Conservation (phyloP, 1,140 invertebrate species). For the Acromyrmex echinatior region DNA sequence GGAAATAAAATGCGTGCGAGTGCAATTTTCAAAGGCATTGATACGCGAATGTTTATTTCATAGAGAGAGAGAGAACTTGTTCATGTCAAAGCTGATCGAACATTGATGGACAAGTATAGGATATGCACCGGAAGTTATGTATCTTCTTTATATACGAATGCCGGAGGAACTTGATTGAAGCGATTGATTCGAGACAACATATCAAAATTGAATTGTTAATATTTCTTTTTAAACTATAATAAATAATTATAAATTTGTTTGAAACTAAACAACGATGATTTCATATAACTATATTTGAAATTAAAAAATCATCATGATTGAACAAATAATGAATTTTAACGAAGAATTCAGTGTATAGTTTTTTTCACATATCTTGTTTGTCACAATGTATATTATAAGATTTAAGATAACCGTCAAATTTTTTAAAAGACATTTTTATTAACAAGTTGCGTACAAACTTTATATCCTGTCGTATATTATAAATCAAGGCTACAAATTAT, state of each 20-base stretch:
- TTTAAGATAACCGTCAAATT: not conserved
- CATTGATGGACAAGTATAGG: not conserved
- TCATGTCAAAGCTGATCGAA: conserved; percentile 11
- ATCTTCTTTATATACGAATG: not conserved
- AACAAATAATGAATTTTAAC: not conserved
- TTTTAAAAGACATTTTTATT: conserved; percentile 4
- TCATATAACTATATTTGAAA: not conserved
- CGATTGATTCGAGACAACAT: not conserved
- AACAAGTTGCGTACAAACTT: conserved; percentile 15
- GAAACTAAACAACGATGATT: not conserved
- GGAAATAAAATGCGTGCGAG: conserved; percentile 22
- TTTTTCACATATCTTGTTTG: not conserved
- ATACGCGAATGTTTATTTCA: conserved; percentile 37
- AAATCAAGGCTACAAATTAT: conserved; percentile 1
- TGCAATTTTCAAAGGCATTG: conserved; percentile 49
- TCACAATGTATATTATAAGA: not conserved
- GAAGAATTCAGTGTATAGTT: not conserved
- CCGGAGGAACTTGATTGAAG: not conserved
- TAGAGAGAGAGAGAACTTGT: not conserved
- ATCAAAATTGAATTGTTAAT: not conserved
- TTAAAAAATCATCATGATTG: too few species aligned
- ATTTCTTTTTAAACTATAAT: not conserved
- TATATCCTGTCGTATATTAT: conserved; percentile 10
- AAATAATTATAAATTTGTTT: conserved; percentile 10
- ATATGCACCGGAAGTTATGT: not conserved